Conservation (phyloP, 2,113 vertebrate species). For the Zingel zingel region DNA sequence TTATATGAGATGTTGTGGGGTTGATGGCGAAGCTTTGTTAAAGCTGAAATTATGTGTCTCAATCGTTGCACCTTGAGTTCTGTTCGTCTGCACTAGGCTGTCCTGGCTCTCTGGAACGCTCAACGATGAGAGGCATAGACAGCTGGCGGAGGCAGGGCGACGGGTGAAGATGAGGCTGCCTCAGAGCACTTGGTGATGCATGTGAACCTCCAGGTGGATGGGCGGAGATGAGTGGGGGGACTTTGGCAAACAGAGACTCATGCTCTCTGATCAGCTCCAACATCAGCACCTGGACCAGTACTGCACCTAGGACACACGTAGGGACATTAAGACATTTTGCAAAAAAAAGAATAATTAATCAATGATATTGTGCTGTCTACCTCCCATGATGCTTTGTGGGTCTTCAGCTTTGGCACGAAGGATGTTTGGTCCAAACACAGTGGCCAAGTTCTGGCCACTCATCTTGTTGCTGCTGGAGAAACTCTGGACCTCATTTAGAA, state of each 20-base stretch:
- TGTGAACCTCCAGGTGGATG: constrained; percentile 28
- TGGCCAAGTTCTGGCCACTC: constrained; percentile 85
- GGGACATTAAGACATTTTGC: neutral
- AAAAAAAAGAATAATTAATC: too few species aligned
- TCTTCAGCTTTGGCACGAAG: constrained; percentile 87
- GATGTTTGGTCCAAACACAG: constrained; percentile 87
- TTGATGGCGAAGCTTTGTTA: neutral
- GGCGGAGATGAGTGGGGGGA: constrained; percentile 39
- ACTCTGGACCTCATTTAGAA: constrained; percentile 85
- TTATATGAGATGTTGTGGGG: neutral
- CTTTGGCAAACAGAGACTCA: constrained; percentile 76
- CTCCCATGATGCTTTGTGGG: constrained; percentile 85
- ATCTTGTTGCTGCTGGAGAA: constrained; percentile 85
- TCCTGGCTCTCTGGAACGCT: constrained; percentile 49
- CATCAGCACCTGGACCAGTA: constrained; percentile 75
- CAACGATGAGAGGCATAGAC: constrained; percentile 77
- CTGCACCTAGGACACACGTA: constrained; percentile 68
- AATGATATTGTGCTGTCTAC: constrained; percentile 38
- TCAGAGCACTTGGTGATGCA: constrained; percentile 39
- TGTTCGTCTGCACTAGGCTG: constrained; percentile 30
- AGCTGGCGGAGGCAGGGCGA: constrained; percentile 74
- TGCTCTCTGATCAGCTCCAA: constrained; percentile 77
- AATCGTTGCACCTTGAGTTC: constrained; percentile 56
- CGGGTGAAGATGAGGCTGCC: constrained; percentile 52
- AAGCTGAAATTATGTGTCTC: too few species aligned